phyloP scores from a whole-genome alignment of 64 coral and sea anemone species.

The Pocillopora verrucosa region DNA sequence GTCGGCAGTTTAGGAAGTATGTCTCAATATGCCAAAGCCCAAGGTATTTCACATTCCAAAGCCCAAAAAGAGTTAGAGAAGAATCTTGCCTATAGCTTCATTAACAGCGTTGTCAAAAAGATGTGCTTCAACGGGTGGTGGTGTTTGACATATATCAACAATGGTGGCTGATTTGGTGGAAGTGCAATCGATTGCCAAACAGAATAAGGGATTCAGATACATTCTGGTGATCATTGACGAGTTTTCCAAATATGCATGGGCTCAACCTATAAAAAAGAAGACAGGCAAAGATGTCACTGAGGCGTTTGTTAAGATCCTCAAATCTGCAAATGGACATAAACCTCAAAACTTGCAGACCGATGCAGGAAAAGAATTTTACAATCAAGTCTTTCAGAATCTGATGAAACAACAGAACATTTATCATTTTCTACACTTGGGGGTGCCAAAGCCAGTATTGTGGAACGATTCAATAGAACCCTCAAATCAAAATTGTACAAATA shows the following conservation, averaged over 20 bases:
- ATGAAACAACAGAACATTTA: constrained; percentile 4
- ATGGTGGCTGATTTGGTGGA: constrained; percentile 20
- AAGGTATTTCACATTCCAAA: too few relatives aligned
- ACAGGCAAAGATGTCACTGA: not conserved
- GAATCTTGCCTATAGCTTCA: not conserved
- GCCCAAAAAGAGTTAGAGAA: not conserved
- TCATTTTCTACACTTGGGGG: constrained; percentile 19
- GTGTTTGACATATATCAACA: constrained; percentile 5
- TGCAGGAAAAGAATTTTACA: constrained; percentile 23
- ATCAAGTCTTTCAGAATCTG: not conserved
- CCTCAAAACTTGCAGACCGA: constrained; percentile 1
- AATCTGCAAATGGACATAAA: not conserved
- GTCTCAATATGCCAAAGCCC: not conserved
- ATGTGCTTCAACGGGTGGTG: not conserved
- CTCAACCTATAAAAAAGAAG: constrained; percentile 2
- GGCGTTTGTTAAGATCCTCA: not conserved
- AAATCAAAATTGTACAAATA: constrained; percentile 29
- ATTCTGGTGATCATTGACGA: not conserved
- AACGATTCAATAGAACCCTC: constrained; percentile 25
- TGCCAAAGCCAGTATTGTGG: constrained; percentile 6
- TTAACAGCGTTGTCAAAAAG: not conserved
- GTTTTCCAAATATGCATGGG: constrained; percentile 15
- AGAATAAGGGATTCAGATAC: not conserved
- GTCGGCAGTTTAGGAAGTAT: constrained; percentile 23
- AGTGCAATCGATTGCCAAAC: not conserved